Evolutionary conservation across 1,140 invertebrate genomes (phyloP), one percentile per base, ranked within the genome.

Genomic region (Drosophila biarmipes): DNA sequence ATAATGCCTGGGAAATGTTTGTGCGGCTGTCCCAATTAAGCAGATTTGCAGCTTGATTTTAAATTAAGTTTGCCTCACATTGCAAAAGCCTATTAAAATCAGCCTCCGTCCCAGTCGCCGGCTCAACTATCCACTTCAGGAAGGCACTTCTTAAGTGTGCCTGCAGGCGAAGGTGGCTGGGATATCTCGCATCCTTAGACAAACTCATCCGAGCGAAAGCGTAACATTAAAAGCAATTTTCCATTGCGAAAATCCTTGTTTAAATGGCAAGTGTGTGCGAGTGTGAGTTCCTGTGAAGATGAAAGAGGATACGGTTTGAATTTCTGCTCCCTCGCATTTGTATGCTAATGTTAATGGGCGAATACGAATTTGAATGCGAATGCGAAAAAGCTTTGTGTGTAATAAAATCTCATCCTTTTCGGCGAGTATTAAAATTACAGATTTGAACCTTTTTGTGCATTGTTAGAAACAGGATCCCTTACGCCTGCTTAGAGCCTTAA

Each of bases 221-320:
- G 46, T 69, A 67, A 84, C 84, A 89, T 89, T 79, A 82, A 87
- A 87, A 81, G 71, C 78, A 82, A 89, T 82, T 87, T 74, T 76
- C 71, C 67, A 68, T 82, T 89, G 66, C 69, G 64, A 46, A 79
- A 87, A 87, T 87, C 84, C 82, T 66, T 82, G 78, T 73, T 78
- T 86, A 78, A 86, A 80, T 86, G 77, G 62, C 54, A 77, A 46
- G 54, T 27, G 21, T 52, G 35, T 46, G 24, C 27, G 37, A 21
- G 15, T 34, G 49, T 15, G 49, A 49, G 40, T 14, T 24, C 24
- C 12, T 75, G 31, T 54, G 40, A 71, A 78, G 74, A 77, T 78
- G 73, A 78, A 78, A 77, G 73, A 46, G 37, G 51, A 76, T 46
- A 57, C 58, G 59, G 63, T 27, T 61, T 54, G 38, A 27, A 54